phyloP scores from a whole-genome alignment of 2,113 vertebrate genomes.

The Phodopus roborovskii region DNA sequence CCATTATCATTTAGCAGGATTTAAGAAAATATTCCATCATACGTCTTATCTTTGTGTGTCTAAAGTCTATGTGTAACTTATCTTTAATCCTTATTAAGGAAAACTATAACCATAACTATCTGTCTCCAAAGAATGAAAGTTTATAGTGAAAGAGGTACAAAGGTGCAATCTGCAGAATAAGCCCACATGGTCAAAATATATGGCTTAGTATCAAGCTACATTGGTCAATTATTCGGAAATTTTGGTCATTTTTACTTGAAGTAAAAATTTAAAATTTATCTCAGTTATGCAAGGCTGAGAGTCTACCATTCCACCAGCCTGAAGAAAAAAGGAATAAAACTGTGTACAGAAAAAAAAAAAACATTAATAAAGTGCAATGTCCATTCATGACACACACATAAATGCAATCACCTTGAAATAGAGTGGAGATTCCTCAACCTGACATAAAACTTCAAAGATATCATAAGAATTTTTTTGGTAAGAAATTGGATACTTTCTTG shows the following conservation, averaged over 20 bases:
- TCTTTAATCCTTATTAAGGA: too few relatives aligned
- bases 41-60: too few relatives aligned
- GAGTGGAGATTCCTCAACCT: not conserved
- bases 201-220: not conserved
- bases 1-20: too few relatives aligned
- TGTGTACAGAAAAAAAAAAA: not conserved
- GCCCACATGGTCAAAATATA: fast-evolving
- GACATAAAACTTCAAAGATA: not conserved
- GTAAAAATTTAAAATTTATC: not conserved
- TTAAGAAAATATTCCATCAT: too few relatives aligned
- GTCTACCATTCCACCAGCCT: not conserved
- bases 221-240: not conserved
- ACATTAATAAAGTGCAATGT: not conserved
- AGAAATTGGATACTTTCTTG: not conserved
- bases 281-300: not conserved
- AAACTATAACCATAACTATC: too few relatives aligned
- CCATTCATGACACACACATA: not conserved
- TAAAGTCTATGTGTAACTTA: too few relatives aligned
- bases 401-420: not conserved
- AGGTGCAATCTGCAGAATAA: fast-evolving
- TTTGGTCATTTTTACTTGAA: not conserved
- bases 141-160: fast-evolving
- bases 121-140: not conserved
- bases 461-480: not conserved
- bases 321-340: not conserved